A percentile compares a stretch with the other conserved stretches of the same genome.
These are phyloP conservation scores for Clavelina lepadiformis DNA, from an alignment of 23 tunicate species.

Conservation along the genomic window DNA sequence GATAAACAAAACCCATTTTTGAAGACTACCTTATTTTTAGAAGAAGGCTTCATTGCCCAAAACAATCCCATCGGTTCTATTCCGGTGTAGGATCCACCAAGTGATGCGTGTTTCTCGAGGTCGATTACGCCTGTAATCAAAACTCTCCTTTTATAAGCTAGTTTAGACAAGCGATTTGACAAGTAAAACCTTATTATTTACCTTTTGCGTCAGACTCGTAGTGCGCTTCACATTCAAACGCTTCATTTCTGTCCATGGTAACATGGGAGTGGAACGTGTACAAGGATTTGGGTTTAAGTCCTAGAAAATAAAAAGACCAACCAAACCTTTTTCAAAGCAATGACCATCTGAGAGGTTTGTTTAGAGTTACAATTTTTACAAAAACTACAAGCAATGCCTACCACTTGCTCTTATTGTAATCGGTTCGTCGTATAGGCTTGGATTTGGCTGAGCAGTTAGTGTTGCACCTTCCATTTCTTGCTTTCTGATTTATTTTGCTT, in stretches of 20 bases:
- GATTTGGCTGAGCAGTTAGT: too few relatives aligned
- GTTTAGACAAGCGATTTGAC: too few relatives aligned
- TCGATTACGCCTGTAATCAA: constrained; percentile 1
- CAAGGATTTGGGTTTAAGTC: not conserved
- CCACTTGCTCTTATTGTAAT: too few relatives aligned
- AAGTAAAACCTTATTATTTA: not conserved
- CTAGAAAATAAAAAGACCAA: not conserved
- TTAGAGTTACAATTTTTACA: too few relatives aligned
- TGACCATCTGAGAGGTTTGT: too few relatives aligned
- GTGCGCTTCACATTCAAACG: not conserved
- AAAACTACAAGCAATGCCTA: too few relatives aligned
- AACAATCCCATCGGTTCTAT: constrained; percentile 54
- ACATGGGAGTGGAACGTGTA: not conserved
- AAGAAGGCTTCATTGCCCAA: constrained; percentile 45
- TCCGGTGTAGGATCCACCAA: constrained; percentile 39
- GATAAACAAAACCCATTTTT: too few relatives aligned
- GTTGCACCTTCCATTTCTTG: too few relatives aligned
- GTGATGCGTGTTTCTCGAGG: not conserved
- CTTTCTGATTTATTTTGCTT: too few relatives aligned
- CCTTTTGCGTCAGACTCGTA: not conserved
- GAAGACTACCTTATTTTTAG: constrained; percentile 12
- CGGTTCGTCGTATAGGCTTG: too few relatives aligned
- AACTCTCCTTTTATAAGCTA: not conserved
- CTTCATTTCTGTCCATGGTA: not conserved
- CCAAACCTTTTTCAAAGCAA: not conserved